A percentile compares a stretch with the other conserved stretches of the same genome.
Conservation (phyloP, 2,113 vertebrate genomes). For the Meriones unguiculatus region DNA sequence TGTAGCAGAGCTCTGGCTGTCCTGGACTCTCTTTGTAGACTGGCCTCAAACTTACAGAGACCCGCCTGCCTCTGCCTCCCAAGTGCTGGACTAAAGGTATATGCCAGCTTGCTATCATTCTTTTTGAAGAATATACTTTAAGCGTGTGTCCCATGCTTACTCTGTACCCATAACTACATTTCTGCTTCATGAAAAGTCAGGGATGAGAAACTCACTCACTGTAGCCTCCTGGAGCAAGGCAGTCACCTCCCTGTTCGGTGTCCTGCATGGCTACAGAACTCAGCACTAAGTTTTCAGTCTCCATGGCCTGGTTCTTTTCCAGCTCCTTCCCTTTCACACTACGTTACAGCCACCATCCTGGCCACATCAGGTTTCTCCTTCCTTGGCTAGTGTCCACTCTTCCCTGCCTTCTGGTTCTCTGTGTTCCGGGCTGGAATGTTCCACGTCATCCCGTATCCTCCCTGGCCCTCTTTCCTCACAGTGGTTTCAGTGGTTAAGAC, state of each 20-base stretch:
- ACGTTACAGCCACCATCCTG: background rate
- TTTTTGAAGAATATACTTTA: too few relatives aligned
- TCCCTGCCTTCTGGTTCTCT: background rate
- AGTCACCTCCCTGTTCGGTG: constrained; percentile 2
- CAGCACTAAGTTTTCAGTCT: background rate
- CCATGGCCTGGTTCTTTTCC: background rate
- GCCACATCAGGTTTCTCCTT: background rate
- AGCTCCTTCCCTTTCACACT: background rate
- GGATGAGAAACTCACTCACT: background rate
- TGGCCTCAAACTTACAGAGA: too few relatives aligned
- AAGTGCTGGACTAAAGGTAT: too few relatives aligned
- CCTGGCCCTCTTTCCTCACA: background rate
- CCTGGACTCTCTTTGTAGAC: too few relatives aligned
- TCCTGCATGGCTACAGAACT: background rate
- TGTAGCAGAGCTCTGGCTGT: too few relatives aligned
- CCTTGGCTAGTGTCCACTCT: background rate
- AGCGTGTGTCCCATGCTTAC: too few relatives aligned
- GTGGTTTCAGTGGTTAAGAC: background rate
- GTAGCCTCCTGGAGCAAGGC: background rate
- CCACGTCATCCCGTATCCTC: background rate
- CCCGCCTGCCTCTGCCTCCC: too few relatives aligned
- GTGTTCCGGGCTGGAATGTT: background rate
- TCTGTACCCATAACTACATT: too few relatives aligned
- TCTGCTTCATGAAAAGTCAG: too few relatives aligned
- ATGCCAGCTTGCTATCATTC: too few relatives aligned